Conservation (phyloP, 2,797 vertebrate species). For the Eutrigla gurnardus region DNA sequence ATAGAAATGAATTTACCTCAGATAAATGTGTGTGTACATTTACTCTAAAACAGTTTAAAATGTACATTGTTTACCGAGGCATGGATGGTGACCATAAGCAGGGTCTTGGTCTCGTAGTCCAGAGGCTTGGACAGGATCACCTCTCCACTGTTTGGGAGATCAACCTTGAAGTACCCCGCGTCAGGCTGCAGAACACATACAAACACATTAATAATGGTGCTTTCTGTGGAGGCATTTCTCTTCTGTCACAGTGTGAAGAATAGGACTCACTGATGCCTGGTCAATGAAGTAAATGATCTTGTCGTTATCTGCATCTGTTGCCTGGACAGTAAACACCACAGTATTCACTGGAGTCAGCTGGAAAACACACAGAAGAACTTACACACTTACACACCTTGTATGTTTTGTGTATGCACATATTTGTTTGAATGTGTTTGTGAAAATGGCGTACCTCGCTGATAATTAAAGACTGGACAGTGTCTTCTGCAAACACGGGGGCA, state of each 20-base stretch:
- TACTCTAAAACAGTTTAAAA: background rate
- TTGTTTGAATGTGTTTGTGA: background rate
- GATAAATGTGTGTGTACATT: background rate
- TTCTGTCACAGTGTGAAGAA: background rate
- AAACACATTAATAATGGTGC: conserved; percentile 8
- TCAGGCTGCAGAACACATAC: conserved; percentile 81
- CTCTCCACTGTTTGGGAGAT: conserved; percentile 88
- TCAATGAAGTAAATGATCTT: conserved; percentile 86
- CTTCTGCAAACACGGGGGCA: conserved; percentile 79
- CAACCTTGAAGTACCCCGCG: conserved; percentile 85
- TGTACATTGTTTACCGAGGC: conserved; percentile 79
- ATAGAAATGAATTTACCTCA: background rate
- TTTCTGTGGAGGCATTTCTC: background rate
- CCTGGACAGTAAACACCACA: conserved; percentile 83
- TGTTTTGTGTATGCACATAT: background rate
- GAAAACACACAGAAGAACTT: conserved; percentile 44
- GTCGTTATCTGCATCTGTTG: conserved; percentile 85
- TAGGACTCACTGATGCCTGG: conserved; percentile 81
- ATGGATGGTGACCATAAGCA: conserved; percentile 83
- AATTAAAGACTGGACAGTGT: conserved; percentile 68
- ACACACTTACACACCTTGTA: background rate
- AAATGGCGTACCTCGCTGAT: conserved; percentile 82
- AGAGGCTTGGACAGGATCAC: conserved; percentile 85
- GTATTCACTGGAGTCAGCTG: conserved; percentile 84
- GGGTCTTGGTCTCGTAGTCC: conserved; percentile 87